Base-by-base conservation (phyloP, 2,888 invertebrate genomes). In the Polymixis flavicincta region DNA sequence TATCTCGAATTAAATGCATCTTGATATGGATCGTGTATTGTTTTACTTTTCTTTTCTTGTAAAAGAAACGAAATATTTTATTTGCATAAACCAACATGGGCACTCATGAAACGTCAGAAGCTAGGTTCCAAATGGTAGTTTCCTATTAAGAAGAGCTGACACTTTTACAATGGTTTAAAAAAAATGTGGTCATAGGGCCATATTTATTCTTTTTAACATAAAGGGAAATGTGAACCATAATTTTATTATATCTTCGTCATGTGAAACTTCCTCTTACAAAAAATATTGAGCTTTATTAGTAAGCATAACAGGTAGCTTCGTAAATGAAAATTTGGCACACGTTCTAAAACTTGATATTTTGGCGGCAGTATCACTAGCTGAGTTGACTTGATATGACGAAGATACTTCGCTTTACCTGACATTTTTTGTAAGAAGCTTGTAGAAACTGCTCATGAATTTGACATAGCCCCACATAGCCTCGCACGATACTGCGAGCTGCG, bases 381-480 rank as follows among this genome's bases (percentile, higher is more conserved):
- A 66, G 74, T 65, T 50, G 84, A 76, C 67, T 85, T 84, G 80
- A 87, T 88, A 84, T 78, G 86, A 85, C 80, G 78, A 74, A 83
- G 80, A 80, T 87, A 88, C 87, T 83, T 83, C 69, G 77, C 68
- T 71, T 83, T 85, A 89, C 86, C 88, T 87, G 84, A 83, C 82
- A 86, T 83, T 88, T 87, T 88, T 86, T 85, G 80, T 86, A 89
- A 87, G 85, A 74, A 89, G 85, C 82, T 87, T 85, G 83, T 86
- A 75, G 84, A 85, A 86, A 85, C 86, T 84, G 78, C 88, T 91
- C 90, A 89, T 92, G 92, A 92, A 92, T 92, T 91, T 90, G 89
- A 87, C 87, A 91, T 90, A 86, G 79, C 84, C 86, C 71, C 86
- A 85, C 86, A 90, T 87, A 85, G 82, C 81, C 85, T 66, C 85